Evolutionary conservation across 2,113 vertebrate genomes (phyloP).

Genomic region (Otus sunia): DNA sequence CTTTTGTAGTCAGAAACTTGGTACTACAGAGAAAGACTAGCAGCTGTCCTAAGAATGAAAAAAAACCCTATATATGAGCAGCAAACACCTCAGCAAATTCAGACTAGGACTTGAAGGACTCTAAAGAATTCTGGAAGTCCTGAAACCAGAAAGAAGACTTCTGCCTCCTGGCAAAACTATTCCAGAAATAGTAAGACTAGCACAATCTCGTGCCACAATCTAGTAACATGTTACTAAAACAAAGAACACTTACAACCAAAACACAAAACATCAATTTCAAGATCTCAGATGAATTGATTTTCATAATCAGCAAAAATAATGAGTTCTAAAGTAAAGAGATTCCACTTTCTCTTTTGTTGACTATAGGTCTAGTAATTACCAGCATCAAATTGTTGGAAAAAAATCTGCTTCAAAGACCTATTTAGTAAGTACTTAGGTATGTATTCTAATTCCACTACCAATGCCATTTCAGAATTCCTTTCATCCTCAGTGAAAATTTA

Average conservation of each 20-base stretch:
- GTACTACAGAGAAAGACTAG: neutral
- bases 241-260: neutral
- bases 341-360: neutral
- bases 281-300: neutral
- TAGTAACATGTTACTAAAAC: neutral
- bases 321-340: neutral
- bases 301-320: neutral
- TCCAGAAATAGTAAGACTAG: neutral
- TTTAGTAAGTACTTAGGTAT: neutral
- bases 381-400: neutral
- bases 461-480: neutral
- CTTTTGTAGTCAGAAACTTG: neutral
- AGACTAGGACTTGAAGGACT: neutral
- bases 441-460: neutral
- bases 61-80: neutral
- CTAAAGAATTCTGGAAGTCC: neutral
- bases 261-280: neutral
- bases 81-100: neutral
- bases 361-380: neutral
- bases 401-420: neutral
- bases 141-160: neutral
- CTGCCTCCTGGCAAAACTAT: neutral
- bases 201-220: neutral
- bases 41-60: neutral
- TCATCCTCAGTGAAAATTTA: neutral